Percentiles rank a stretch among this genome's conserved stretches.
Conservation (phyloP, 2,888 invertebrate species). For the Sphaerophoria rueppellii region DNA sequence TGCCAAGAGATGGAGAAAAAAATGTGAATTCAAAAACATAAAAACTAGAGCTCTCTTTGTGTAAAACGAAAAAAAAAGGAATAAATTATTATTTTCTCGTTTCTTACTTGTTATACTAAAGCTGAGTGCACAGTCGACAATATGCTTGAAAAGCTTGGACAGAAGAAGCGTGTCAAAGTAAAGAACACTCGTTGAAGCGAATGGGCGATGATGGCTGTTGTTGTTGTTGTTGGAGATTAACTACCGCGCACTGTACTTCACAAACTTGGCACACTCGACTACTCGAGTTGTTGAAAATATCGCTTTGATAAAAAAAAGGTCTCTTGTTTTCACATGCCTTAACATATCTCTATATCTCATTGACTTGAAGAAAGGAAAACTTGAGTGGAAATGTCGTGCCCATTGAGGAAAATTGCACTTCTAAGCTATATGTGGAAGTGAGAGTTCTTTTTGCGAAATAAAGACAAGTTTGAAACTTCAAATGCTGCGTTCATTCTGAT, state of each 20-base stretch:
- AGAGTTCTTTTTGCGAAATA: constrained; percentile 4
- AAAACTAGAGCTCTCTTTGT: constrained; percentile 48
- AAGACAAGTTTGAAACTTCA: background rate
- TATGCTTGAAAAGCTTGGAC: constrained; percentile 49
- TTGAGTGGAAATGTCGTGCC: constrained; percentile 14
- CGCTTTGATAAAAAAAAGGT: constrained; percentile 44
- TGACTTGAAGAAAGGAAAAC: constrained; percentile 17
- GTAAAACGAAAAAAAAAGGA: constrained; percentile 55
- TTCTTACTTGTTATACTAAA: background rate
- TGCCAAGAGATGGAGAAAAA: background rate
- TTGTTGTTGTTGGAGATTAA: constrained; percentile 42
- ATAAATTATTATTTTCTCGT: constrained; percentile 54
- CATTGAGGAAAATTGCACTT: constrained; percentile 9
- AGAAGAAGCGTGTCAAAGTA: constrained; percentile 64
- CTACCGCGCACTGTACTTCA: constrained; percentile 32
- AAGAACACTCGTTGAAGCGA: constrained; percentile 44
- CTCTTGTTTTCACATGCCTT: constrained; percentile 60
- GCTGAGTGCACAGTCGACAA: constrained; percentile 29
- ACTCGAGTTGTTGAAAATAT: constrained; percentile 52
- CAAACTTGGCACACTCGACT: constrained; percentile 23
- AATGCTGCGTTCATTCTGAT: too few relatives aligned
- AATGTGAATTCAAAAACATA: constrained; percentile 35
- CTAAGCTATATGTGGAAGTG: constrained; percentile 19
- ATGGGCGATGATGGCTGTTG: constrained; percentile 42
- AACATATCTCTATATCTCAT: constrained; percentile 50